Evolutionary conservation across 2,113 vertebrate genomes (phyloP).

Genomic region (Sander vitreus): DNA sequence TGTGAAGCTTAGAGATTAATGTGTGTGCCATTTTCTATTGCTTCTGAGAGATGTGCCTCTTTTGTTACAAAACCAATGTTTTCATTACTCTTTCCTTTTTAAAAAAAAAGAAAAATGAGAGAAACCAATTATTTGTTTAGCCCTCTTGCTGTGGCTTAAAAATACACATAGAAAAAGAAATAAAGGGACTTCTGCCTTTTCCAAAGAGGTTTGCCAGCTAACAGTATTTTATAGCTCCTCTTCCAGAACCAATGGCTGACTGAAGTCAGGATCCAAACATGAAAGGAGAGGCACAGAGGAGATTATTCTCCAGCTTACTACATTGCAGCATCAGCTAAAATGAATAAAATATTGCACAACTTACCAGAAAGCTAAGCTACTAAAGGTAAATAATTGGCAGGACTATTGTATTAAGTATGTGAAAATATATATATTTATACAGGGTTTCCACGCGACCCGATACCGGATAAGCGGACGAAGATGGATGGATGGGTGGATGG

Average conservation of each 20-base stretch:
- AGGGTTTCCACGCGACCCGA: too few relatives aligned
- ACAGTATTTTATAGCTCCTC: conserved; percentile 13
- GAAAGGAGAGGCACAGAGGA: neutral
- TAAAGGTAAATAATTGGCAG: too few relatives aligned
- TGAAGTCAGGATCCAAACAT: neutral
- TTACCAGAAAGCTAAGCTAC: too few relatives aligned
- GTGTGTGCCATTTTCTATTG: conserved; percentile 16
- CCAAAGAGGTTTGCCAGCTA: conserved; percentile 2
- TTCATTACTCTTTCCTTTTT: conserved; percentile 19
- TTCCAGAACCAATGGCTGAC: neutral
- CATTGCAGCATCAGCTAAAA: neutral
- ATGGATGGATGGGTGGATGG: too few relatives aligned
- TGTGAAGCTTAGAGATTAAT: conserved; percentile 58
- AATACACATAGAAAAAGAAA: conserved; percentile 3
- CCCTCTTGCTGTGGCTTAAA: conserved; percentile 28
- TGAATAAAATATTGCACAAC: too few relatives aligned
- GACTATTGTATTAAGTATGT: too few relatives aligned
- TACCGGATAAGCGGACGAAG: too few relatives aligned
- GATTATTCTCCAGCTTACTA: neutral
- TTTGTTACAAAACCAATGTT: conserved; percentile 34
- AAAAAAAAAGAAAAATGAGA: neutral
- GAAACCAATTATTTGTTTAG: neutral
- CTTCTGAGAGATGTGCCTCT: conserved; percentile 19
- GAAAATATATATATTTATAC: too few relatives aligned
- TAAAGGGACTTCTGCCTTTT: neutral